Evolutionary conservation across 2,888 invertebrate species (phyloP), one percentile per base, ranked within the genome.

Genomic region (Papilio gigon): DNA sequence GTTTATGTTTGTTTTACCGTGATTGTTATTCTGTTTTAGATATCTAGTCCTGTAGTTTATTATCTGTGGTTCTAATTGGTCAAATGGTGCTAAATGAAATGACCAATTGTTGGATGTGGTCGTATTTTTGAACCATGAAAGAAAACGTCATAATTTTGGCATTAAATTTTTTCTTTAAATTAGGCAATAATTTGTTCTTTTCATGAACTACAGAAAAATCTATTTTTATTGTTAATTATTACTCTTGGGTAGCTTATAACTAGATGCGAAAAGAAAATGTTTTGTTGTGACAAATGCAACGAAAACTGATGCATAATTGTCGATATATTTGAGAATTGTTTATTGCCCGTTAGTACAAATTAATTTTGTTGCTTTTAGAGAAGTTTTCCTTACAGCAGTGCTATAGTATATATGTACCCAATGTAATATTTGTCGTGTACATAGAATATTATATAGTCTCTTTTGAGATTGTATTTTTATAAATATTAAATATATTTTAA

Each of bases 391-490:
- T 74, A 71, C 76, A 79, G 73, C 74, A 77, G 78, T 75, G 78
- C 78, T 84, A 73, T 65, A 65, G 71, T 60, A 68, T 71, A 79
- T 83, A 14, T 27, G 12, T 62, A 50, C 50, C 83, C 80, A 82
- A 80, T 79, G 77, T 82, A 75, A 70, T 78, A 74, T 77, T 78
- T 76, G 78, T 76, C 22, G 76, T 82, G 80, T 85, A 83, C 70
- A 81, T 86, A 86, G 83, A 81, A n/a, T n/a, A n/a, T 81, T 75
- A 78, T 77, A 78, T 76, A 75, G 68, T 87, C 88, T 90, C 89
- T 90, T 83, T 89, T 89, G 90, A 89, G 89, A 86, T 81, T 84
- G 81, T 84, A 84, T 88, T 89, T 89, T 88, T 87, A 78, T 86
- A 85, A 84, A 85, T 86, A 87, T 84, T 84, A 77, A 77, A 82